Evolutionary conservation across 1,140 invertebrate genomes (phyloP), one percentile per base, ranked within the genome.

Genomic region (Drosophila neocordata): DNA sequence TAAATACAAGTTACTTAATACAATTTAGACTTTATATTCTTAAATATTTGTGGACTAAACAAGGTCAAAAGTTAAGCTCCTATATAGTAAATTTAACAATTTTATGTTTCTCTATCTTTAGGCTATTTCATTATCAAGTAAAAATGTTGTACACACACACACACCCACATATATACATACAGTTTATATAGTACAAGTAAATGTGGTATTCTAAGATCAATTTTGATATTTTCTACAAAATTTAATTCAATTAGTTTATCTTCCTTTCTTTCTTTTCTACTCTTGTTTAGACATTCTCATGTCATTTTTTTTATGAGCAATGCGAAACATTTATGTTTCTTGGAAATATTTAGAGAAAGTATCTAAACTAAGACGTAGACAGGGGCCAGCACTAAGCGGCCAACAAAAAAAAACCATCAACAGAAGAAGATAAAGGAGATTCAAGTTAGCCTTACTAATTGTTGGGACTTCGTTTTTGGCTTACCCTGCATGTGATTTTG

Each of bases 211-310:
- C 27, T 31, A 7, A 31, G 27, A 31, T 31, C 27, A 31, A 20
- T 48, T 48, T 48, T 48, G 7, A 20, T 48, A 62, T 77, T 80
- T 77, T 67, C 60, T 18, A 15, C 11, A 27, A 58, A 84, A 84
- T 84, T 77, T 85, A 85, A 84, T 84, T 84, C 82, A 85, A 84
- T 87, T 84, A 77, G 77, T 80, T 77, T 51, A 64, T 24, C 35
- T 61, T 60, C 57, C n/a, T 20, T 63, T 24, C 35, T 61, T 60
- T 60, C n/a, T 20, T 63, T 18, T 37, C 31, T 68, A 31, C 27
- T 31, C 34, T 5, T n/a, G 11, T 51, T n/a, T 59, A 31, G 27
- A 31, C 27, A 31, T n/a, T 69, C 55, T 63, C 56, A 41, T 60
- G 55, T 51, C 20, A 4, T 61, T 67, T 61, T 63, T 75, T 61